These are phyloP conservation scores for Tachina lurida DNA, from an alignment of 2,888 invertebrate species.

Conservation along the genomic window DNA sequence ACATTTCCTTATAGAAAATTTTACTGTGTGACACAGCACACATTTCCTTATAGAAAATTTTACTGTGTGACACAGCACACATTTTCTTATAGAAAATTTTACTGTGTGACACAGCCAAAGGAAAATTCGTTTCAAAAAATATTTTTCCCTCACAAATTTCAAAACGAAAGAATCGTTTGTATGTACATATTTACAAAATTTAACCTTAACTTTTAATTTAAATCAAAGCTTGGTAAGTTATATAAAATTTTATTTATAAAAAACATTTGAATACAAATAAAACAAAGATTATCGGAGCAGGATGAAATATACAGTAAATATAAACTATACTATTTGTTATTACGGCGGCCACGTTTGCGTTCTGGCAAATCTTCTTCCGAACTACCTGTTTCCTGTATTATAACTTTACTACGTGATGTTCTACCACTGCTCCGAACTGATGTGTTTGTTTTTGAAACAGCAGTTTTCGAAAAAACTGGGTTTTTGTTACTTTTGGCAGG, in stretches of 20 bases:
- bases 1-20: too few relatives aligned
- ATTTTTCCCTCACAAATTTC: too few relatives aligned
- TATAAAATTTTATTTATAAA: constrained; percentile 40
- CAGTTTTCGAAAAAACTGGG: constrained; percentile 25
- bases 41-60: too few relatives aligned
- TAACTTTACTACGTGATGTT: constrained; percentile 70
- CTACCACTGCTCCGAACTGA: constrained; percentile 39
- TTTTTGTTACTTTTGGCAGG: constrained; percentile 25
- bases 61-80: too few relatives aligned
- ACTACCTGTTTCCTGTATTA: constrained; percentile 74
- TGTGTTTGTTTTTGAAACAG: neutral
- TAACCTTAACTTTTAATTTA: neutral
- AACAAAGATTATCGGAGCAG: neutral
- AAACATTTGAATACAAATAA: constrained; percentile 28
- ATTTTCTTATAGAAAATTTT: too few relatives aligned
- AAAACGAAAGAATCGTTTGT: too few relatives aligned
- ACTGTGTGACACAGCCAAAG: too few relatives aligned
- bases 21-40: too few relatives aligned
- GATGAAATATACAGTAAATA: constrained; percentile 50
- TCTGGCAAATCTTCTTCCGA: constrained; percentile 74
- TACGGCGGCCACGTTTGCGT: constrained; percentile 75
- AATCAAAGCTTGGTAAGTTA: neutral
- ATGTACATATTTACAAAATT: too few relatives aligned
- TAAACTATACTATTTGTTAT: constrained; percentile 66
- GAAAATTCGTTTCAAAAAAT: too few relatives aligned